Evolutionary conservation across 2,113 vertebrate genomes (phyloP), one percentile per base, ranked within the genome.

Genomic region (Leuciscus idus): DNA sequence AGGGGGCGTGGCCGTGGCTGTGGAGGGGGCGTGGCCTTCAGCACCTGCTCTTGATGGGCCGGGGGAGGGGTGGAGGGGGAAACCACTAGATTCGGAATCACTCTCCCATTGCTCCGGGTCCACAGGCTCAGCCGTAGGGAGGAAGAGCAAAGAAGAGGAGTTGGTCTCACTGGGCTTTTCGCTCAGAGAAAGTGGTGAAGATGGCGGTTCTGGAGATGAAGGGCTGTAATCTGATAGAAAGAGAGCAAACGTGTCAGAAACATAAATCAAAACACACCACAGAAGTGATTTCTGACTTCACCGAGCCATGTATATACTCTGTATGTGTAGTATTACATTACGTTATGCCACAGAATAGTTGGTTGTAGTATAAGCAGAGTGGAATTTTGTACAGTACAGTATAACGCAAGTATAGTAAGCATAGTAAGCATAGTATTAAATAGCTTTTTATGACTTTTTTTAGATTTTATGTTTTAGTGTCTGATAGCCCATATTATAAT

Each of bases 81-180:
- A 87, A 6, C 91, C 91, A 0, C 91, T 94, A 89, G 89, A 89
- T 86, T 91, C 90, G 36, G 81, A 80, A 23, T 92, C 89, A 62
- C 33, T 92, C 90, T 86, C 93, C 95, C 89, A 87, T 28, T 86
- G 57, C 55, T 89, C 89, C 0, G 83, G 61, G 50, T 88, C 78
- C 39, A 88, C 46, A 2, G 86, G 7, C 43, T 89, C 84, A 10
- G 75, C 46, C 4, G 21, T 68, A 19, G 73, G 59, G 70, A 52
- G 9, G 43, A 74, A 70, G 46, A 59, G 19, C 3, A 87, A 39
- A 48, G 85, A 84, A 21, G 90, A 88, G 62, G 82, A 82, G 77
- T 90, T 90, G 4, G 13, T 17, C 9, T 85, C 77, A 17, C 36
- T 68, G 17, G 75, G 83, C 26, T 75, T 62, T 62, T 59, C 70